Percentiles rank a stretch among this genome's conserved stretches.
These are phyloP conservation scores for Clytia hemisphaerica DNA, from an alignment of 30 jellyfish, hydroid and myxozoan species.

Conservation along the genomic window DNA sequence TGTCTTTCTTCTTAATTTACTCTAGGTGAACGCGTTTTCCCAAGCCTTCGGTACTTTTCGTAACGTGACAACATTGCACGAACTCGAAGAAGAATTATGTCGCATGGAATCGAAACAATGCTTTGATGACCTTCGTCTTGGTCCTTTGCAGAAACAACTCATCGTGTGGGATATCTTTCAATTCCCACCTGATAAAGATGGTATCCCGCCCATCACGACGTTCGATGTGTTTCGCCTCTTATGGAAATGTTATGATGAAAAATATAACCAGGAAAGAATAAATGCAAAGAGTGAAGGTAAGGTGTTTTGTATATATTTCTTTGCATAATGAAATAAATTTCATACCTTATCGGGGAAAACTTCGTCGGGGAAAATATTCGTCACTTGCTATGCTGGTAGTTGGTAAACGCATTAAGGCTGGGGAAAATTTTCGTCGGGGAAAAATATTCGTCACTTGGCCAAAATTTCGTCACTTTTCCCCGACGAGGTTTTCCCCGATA, in stretches of 20 bases:
- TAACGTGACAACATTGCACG: constrained; percentile 41
- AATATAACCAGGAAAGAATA: neutral
- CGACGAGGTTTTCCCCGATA: no score
- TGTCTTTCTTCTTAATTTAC: neutral
- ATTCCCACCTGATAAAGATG: constrained; percentile 55
- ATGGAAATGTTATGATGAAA: constrained; percentile 18
- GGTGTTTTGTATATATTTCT: no score
- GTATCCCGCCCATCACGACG: constrained; percentile 21
- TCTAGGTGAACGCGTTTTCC: constrained; percentile 35
- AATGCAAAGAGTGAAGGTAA: neutral
- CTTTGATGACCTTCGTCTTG: constrained; percentile 57
- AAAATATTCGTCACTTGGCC: no score
- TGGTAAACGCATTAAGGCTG: no score
- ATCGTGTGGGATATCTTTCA: constrained; percentile 45
- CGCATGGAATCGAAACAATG: constrained; percentile 27
- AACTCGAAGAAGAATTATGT: constrained; percentile 56
- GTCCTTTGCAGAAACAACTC: constrained; percentile 76
- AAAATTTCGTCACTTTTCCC: no score
- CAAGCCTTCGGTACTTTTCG: constrained; percentile 31
- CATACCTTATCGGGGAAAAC: no score
- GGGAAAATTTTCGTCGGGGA: no score
- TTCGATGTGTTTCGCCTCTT: constrained; percentile 24
- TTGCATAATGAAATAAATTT: no score
- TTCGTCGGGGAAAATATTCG: no score
- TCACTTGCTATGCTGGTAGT: no score